Evolutionary conservation across 1,140 invertebrate species (phyloP).

Genomic region (Drosophila neocordata): DNA sequence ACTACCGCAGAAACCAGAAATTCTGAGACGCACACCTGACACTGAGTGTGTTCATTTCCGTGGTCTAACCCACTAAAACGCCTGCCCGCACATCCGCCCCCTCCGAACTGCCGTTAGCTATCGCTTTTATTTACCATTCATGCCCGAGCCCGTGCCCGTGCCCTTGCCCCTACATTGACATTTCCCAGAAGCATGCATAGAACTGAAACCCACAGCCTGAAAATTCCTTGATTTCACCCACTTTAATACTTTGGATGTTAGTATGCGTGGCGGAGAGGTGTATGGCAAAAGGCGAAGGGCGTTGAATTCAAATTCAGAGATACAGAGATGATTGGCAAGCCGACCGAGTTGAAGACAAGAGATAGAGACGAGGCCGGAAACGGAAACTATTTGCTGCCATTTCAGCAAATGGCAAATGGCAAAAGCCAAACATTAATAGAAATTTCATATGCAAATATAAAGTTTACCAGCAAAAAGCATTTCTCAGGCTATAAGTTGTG

Average conservation of each 20-base stretch:
- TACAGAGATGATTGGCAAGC: conserved; percentile 12
- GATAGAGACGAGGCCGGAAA: conserved; percentile 32
- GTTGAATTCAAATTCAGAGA: conserved; percentile 48
- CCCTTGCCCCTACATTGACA: neutral
- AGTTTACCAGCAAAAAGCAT: conserved; percentile 33
- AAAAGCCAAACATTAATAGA: conserved; percentile 64
- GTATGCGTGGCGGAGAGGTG: neutral
- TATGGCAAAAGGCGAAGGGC: conserved; percentile 8
- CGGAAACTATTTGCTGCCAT: conserved; percentile 79
- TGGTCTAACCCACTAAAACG: conserved; percentile 23
- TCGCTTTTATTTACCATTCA: too few species aligned
- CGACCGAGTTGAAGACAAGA: conserved; percentile 16
- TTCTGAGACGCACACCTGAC: conserved; percentile 60
- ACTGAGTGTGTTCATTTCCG: conserved; percentile 77
- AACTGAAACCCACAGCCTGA: conserved; percentile 27
- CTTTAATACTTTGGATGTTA: neutral
- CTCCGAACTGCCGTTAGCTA: too few species aligned
- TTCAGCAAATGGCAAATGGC: conserved; percentile 47
- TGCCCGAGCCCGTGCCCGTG: neutral
- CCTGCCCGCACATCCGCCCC: neutral
- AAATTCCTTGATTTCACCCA: conserved; percentile 52
- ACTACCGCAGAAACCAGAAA: conserved; percentile 55
- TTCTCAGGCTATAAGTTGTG: conserved; percentile 13
- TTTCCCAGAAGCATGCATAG: neutral
- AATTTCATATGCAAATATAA: conserved; percentile 69